Evolutionary conservation across 2,113 vertebrate genomes (phyloP).

Genomic region (Cyphomyrus plagiostoma): DNA sequence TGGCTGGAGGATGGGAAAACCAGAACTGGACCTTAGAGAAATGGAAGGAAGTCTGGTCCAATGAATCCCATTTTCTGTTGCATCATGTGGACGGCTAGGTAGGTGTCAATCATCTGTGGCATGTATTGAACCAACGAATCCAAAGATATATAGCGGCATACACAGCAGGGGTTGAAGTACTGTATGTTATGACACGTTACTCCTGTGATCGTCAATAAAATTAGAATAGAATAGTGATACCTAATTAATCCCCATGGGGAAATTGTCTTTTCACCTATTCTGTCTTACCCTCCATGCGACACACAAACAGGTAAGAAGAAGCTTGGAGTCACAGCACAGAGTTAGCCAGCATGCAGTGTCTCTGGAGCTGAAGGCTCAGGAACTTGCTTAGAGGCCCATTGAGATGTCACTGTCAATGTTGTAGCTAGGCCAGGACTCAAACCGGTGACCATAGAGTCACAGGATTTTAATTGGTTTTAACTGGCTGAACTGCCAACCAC

Average conservation of each 20-base stretch:
- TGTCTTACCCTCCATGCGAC: background rate
- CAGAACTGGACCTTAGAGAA: background rate
- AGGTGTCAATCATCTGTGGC: background rate
- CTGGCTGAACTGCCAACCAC: no score
- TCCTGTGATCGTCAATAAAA: background rate
- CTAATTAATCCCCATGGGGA: background rate
- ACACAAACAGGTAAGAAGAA: background rate
- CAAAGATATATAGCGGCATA: background rate
- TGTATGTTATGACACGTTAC: background rate
- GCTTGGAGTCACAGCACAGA: no score
- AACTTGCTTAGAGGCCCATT: no score
- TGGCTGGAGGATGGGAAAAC: background rate
- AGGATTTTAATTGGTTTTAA: no score
- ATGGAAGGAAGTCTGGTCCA: background rate
- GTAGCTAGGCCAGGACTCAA: no score
- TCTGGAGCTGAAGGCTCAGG: no score
- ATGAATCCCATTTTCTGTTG: background rate
- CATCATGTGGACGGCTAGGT: background rate
- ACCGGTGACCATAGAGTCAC: no score
- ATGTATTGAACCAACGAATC: background rate
- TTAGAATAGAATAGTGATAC: background rate
- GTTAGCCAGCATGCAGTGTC: no score
- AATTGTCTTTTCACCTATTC: background rate
- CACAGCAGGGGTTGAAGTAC: background rate
- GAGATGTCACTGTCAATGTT: no score